These are phyloP conservation scores for Trematocara stigmaticum DNA, from an alignment of 2,113 vertebrate species.

Conservation along the genomic window DNA sequence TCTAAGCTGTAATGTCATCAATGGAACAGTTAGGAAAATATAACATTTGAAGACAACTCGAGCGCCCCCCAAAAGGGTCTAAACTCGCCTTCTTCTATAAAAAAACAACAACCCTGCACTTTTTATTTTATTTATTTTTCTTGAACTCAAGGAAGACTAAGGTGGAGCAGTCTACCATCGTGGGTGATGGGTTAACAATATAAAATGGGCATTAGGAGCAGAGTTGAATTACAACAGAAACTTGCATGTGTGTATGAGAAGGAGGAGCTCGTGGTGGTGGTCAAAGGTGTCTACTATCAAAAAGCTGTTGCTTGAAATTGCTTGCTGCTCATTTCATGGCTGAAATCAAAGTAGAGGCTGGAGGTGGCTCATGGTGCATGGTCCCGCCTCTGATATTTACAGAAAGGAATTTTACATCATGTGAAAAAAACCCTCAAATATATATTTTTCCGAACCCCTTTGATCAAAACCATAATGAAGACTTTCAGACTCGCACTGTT, in stretches of 20 bases:
- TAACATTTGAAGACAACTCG: neutral
- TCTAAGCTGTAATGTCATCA: neutral
- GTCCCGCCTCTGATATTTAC: neutral
- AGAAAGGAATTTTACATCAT: neutral
- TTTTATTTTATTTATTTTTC: neutral
- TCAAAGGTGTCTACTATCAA: neutral
- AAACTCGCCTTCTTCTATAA: neutral
- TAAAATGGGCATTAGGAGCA: neutral
- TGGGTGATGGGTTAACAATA: neutral
- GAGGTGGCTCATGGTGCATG: neutral
- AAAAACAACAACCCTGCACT: neutral
- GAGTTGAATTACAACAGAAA: neutral
- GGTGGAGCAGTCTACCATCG: neutral
- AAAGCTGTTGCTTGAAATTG: neutral
- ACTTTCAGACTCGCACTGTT: neutral
- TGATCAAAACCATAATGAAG: neutral
- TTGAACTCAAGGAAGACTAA: neutral
- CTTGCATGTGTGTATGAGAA: neutral
- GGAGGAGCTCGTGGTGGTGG: neutral
- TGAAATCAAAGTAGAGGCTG: neutral
- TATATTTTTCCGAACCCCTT: neutral
- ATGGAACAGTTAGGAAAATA: neutral
- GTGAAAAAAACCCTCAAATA: neutral
- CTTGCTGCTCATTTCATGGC: neutral
- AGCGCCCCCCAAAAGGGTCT: neutral